A percentile compares a stretch with the other conserved stretches of the same genome.
Evolutionary conservation across 2,113 vertebrate genomes (phyloP).

Genomic region (Entelurus aequoreus): DNA sequence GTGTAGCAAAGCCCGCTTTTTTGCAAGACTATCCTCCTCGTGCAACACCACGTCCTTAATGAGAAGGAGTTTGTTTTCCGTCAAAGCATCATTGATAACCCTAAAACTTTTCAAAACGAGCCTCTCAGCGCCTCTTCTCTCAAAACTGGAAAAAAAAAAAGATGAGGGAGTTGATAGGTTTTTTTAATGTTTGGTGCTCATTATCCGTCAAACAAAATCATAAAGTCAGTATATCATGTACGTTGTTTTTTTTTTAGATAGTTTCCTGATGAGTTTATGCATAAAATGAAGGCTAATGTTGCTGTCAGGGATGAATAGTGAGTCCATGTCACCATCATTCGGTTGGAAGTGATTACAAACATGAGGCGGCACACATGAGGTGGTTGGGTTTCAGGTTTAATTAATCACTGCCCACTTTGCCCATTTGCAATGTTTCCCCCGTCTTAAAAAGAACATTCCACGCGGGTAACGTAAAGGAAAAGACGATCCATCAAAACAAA

Average conservation of each 20-base stretch:
- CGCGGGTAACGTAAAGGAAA: neutral
- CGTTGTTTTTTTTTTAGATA: neutral
- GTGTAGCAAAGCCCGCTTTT: no score
- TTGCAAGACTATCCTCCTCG: no score
- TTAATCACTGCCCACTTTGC: constrained; percentile 1
- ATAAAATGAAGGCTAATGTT: neutral
- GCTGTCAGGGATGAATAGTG: neutral
- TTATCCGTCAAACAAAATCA: no score
- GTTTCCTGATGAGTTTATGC: neutral
- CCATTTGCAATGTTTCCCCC: neutral
- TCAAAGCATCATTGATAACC: no score
- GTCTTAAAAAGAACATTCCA: neutral
- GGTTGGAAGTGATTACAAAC: neutral
- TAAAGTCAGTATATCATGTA: no score
- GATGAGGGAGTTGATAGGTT: no score
- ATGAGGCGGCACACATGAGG: neutral
- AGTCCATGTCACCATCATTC: neutral
- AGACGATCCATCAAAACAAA: constrained; percentile 25
- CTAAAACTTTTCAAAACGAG: no score
- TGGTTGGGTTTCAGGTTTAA: constrained; percentile 8
- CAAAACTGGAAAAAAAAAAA: no score
- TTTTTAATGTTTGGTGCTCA: no score
- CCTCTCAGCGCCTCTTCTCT: no score
- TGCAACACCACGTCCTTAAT: no score
- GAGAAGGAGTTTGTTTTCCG: no score